Evolutionary conservation across 2,113 vertebrate species (phyloP).

Genomic region (Tauraco erythrolophus): DNA sequence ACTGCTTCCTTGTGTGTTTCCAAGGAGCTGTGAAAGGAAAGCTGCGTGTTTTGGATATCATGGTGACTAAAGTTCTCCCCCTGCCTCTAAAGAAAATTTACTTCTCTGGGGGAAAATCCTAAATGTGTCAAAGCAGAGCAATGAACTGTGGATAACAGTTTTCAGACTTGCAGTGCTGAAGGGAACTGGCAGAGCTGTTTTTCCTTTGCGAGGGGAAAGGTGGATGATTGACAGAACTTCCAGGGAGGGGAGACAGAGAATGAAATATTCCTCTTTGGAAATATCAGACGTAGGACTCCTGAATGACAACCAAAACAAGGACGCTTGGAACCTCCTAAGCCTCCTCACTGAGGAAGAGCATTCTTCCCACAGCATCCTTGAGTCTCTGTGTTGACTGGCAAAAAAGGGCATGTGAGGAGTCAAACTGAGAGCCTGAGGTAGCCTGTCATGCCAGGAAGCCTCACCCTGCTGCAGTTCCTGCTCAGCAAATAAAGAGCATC

Average conservation of each 20-base stretch:
- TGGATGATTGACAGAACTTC: neutral
- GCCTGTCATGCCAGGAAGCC: neutral
- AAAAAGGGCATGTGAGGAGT: neutral
- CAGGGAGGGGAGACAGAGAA: neutral
- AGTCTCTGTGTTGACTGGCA: neutral
- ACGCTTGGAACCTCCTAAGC: neutral
- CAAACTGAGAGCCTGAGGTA: rapidly evolving
- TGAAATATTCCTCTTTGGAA: neutral
- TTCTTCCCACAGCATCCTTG: neutral
- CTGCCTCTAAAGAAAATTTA: neutral
- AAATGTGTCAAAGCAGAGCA: neutral
- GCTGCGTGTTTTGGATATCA: neutral
- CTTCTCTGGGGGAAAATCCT: neutral
- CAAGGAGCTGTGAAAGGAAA: neutral
- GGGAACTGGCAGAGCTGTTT: neutral
- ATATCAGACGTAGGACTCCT: neutral
- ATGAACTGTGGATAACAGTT: neutral
- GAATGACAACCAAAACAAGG: neutral
- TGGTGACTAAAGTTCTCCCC: neutral
- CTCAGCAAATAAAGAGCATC: neutral
- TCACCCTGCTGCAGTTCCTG: neutral
- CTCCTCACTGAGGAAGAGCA: neutral
- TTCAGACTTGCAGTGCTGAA: neutral
- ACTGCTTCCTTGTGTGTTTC: neutral
- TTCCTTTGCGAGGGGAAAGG: neutral